phyloP scores from a whole-genome alignment of 2,113 vertebrate species.

The Brachypteracias leptosomus region DNA sequence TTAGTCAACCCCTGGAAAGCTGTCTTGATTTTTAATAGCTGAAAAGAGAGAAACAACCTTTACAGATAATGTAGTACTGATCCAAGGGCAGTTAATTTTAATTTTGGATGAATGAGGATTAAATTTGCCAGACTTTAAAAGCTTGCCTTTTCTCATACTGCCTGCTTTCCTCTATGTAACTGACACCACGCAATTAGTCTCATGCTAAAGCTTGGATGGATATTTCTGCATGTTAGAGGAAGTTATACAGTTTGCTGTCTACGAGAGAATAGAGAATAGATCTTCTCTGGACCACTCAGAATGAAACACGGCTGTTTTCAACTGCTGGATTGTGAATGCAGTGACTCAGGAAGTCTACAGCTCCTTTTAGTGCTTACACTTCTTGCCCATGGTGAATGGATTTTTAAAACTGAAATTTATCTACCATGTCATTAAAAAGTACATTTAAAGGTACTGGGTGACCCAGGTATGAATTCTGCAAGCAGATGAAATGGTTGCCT shows the following conservation, averaged over 20 bases:
- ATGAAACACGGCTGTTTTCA: not conserved
- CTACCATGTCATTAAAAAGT: not conserved
- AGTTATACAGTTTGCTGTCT: not conserved
- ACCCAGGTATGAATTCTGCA: not conserved
- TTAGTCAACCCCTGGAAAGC: not conserved
- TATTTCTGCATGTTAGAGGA: not conserved
- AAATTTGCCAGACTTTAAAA: constrained; percentile 14
- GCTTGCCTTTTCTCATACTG: not conserved
- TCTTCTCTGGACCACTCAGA: not conserved
- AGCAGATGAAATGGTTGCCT: not conserved
- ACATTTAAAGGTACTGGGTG: not conserved
- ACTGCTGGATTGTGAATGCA: not conserved
- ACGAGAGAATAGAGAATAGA: not conserved
- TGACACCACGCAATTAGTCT: not conserved
- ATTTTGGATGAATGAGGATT: not conserved
- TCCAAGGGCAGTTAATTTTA: constrained; percentile 36
- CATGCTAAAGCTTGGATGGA: not conserved
- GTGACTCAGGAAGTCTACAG: not conserved
- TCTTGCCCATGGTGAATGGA: not conserved
- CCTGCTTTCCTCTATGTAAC: not conserved
- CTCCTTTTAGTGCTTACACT: not conserved
- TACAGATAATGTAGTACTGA: not conserved
- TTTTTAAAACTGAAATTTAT: not conserved
- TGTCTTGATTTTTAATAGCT: constrained; percentile 11
- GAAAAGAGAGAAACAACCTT: not conserved